Percentiles rank a stretch among this genome's conserved stretches.
Conservation (phyloP, 1,140 invertebrate genomes). For the Cyphomyrmex costatus region DNA sequence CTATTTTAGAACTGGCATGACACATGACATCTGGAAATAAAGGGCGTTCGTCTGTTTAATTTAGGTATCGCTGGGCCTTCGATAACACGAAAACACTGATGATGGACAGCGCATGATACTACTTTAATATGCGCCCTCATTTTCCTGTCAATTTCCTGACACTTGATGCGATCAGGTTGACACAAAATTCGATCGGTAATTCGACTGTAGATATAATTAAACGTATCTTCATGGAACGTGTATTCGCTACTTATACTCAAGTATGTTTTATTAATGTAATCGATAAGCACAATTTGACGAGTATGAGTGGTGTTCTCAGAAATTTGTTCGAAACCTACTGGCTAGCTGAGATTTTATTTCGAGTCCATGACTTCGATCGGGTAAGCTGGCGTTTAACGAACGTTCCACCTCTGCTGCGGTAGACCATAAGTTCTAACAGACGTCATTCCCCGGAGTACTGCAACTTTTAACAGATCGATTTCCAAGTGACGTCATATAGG, state of each 20-base stretch:
- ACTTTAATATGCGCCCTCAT: conserved; percentile 50
- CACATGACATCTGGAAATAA: conserved; percentile 53
- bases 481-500: conserved; percentile 79
- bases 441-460: conserved; percentile 78
- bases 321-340: background rate
- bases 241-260: background rate
- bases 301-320: background rate
- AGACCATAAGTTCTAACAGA: conserved; percentile 77
- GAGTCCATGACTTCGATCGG: conserved; percentile 60
- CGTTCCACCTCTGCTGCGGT: conserved; percentile 44
- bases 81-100: conserved; percentile 34
- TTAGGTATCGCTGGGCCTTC: conserved; percentile 13
- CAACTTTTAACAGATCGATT: conserved; percentile 82
- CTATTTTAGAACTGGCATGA: conserved; percentile 38
- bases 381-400: conserved; percentile 61
- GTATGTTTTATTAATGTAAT: conserved; percentile 53
- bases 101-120: conserved; percentile 55
- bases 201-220: conserved; percentile 43
- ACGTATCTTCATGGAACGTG: background rate
- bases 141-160: conserved; percentile 57
- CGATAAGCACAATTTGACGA: conserved; percentile 42
- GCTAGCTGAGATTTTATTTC: conserved; percentile 55
- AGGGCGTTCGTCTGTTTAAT: conserved; percentile 47
- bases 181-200: conserved; percentile 47
- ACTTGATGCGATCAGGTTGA: conserved; percentile 45